phyloP scores from a whole-genome alignment of 2,797 vertebrate genomes.

The Gymnodraco acuticeps region DNA sequence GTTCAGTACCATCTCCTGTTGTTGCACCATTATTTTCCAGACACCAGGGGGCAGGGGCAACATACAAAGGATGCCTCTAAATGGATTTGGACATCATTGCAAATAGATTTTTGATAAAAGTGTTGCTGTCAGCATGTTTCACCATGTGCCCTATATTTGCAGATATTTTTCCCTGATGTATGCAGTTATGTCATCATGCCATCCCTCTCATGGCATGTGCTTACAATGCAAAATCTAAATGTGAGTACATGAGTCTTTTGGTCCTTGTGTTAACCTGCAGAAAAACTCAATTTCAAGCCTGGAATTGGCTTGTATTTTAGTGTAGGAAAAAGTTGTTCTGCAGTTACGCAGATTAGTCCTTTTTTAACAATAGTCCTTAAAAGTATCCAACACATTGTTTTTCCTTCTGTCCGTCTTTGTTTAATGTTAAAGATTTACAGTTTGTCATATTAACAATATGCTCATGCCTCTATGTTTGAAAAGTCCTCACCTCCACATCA shows the following conservation, averaged over 20 bases:
- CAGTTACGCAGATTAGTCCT: background rate
- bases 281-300: background rate
- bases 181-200: slow-evolving; percentile 40
- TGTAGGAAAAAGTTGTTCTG: slow-evolving; percentile 4
- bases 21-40: slow-evolving; percentile 17
- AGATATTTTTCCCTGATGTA: slow-evolving; percentile 31
- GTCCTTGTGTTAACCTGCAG: background rate
- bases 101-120: slow-evolving; percentile 18
- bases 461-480: background rate
- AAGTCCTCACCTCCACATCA: background rate
- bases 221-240: slow-evolving; percentile 21
- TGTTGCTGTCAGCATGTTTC: slow-evolving; percentile 41
- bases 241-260: background rate
- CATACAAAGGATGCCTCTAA: background rate
- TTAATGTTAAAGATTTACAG: background rate
- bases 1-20: background rate
- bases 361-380: background rate
- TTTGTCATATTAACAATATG: background rate
- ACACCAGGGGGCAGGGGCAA: slow-evolving; percentile 63
- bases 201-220: slow-evolving; percentile 7
- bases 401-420: background rate
- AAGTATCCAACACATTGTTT: background rate
- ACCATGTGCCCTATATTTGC: slow-evolving; percentile 38
- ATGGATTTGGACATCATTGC: background rate
- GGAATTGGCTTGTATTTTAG: background rate